Percentiles rank a stretch among this genome's conserved stretches.
These are phyloP conservation scores for Malurus cyaneus DNA, from an alignment of 2,113 vertebrate species.

Conservation along the genomic window DNA sequence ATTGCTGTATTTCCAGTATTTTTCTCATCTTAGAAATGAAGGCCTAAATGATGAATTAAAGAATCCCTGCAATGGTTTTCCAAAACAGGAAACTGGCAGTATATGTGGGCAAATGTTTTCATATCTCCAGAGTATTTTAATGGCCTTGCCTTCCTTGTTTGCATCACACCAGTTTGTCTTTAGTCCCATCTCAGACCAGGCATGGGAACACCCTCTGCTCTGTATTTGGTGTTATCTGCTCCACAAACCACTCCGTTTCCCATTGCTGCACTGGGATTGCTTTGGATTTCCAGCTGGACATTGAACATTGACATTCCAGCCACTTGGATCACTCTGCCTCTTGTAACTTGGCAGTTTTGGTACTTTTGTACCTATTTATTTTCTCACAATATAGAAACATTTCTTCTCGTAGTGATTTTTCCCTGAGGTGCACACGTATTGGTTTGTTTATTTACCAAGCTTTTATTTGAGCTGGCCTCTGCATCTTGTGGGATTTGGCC, in stretches of 20 bases:
- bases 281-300: background rate
- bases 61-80: background rate
- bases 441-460: background rate
- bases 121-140: background rate
- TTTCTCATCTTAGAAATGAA: background rate
- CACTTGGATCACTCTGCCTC: accelerated
- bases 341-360: background rate
- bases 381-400: background rate
- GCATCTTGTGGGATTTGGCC: background rate
- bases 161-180: background rate
- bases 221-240: background rate
- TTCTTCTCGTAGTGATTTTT: background rate
- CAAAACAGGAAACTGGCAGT: background rate
- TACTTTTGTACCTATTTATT: background rate
- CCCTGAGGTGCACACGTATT: background rate
- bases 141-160: background rate
- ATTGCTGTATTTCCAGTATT: background rate
- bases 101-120: background rate
- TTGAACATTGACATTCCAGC: background rate
- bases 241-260: background rate
- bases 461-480: background rate
- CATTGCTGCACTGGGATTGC: background rate
- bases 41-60: background rate
- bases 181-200: background rate
- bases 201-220: background rate